Evolutionary conservation across 2,113 vertebrate species (phyloP).

Genomic region (Callithrix jacchus): DNA sequence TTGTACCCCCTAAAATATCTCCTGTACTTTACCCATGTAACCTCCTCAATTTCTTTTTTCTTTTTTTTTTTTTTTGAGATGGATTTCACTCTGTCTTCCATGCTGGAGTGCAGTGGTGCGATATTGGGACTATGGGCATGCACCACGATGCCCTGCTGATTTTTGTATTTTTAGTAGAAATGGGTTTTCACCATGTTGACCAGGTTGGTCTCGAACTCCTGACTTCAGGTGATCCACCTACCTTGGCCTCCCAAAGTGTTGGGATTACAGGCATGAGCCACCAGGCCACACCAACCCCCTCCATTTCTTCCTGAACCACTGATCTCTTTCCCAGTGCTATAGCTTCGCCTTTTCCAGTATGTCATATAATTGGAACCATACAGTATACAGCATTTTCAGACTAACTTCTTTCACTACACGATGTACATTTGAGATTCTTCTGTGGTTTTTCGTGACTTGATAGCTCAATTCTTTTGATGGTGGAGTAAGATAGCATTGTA

Average conservation of each 20-base stretch:
- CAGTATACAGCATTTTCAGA: neutral
- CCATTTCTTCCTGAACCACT: neutral
- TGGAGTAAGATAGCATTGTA: neutral
- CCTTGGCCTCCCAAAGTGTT: too few species aligned
- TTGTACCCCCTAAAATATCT: neutral
- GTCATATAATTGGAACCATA: neutral
- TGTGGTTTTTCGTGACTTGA: neutral
- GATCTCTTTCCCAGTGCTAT: neutral
- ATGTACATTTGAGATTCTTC: neutral
- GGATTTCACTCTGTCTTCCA: too few species aligned
- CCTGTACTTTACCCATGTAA: neutral
- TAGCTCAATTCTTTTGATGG: neutral
- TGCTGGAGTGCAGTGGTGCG: too few species aligned
- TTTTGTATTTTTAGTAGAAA: too few species aligned
- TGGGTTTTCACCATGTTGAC: too few species aligned
- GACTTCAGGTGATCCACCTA: too few species aligned
- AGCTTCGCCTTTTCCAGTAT: neutral
- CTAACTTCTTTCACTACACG: neutral
- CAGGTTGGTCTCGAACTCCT: too few species aligned
- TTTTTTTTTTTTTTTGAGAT: too few species aligned
- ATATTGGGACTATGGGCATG: too few species aligned
- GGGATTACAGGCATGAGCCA: too few species aligned
- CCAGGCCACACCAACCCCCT: neutral
- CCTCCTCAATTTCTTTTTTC: neutral
- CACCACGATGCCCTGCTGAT: fast-evolving